Base-by-base conservation (phyloP, 2,113 vertebrate species). In the Ellobius talpinus region DNA sequence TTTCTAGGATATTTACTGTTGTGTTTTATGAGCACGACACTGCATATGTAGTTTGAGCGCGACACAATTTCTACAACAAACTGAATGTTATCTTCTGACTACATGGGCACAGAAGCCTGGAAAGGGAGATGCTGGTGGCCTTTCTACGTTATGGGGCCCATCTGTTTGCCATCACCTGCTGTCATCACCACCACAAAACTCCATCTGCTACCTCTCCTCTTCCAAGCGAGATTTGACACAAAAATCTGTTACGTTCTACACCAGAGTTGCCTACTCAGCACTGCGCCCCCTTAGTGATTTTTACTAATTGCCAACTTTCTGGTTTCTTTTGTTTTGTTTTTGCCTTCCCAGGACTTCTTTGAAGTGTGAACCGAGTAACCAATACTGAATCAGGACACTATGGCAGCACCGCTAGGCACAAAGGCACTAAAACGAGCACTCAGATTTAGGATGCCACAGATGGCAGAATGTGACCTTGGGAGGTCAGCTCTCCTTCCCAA, bases 111-210 rank as follows among this genome's bases (percentile, higher is more conserved):
- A 58, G 84, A 94, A 81, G 86, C 61, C 26, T 90, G 81, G 55
- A 68, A 78, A 93, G 70, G 14, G 50, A 86, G 88, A 73, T 74
- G 95, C 81, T 84, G 96, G 97, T 96, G 95, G 97, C 97, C 97
- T 95, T 90, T 90, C 81, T 77, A 39, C n/a, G 24, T 91, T 92
- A 82, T 1, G 73, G 47, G n/a, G 88, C 61, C 97, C 96, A 96
- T 97, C 97, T 97, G 97, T 95, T 94, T 74, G 72, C 96, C 68
- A 42, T 97, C 96, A 97, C 97, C 96, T 97, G 89, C 95, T 84
- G 97, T 94, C 95, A 79, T 84, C 19, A 47, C 79, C 36, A 50
- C 63, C 86, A 68, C 84, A 91, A 97, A 93, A 84, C 88, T 87
- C 97, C 97, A 97, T 97, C 97, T 98, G 97, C 73, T 97, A 17